Evolutionary conservation across 2,888 invertebrate genomes (phyloP), one percentile per base, ranked within the genome.

Genomic region (Halocaridina rubra): DNA sequence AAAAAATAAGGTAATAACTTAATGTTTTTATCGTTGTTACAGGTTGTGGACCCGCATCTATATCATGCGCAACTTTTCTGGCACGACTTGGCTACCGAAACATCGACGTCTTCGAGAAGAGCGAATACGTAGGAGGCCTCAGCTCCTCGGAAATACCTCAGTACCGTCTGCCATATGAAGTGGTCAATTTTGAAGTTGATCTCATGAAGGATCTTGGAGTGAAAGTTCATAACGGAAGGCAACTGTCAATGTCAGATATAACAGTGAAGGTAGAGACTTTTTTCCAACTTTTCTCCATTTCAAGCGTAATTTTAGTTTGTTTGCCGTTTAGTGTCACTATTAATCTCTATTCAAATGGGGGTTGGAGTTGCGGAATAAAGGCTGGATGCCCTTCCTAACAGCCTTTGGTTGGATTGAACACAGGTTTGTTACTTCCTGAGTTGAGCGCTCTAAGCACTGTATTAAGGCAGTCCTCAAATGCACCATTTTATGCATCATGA

Each of bases 1-100:
- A n/a, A n/a, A n/a, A n/a, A n/a, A n/a, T n/a, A n/a, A n/a, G n/a
- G n/a, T n/a, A n/a, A n/a, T n/a, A 10, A 53, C 16, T 0, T 10
- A 53, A 13, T 0, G 19, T 53, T 53, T 53, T 19, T 10, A 13
- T 5, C 8, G 13, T 53, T 4, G 16, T 16, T 32, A 90, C 99
- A 7, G 99, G 99, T 0, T 98, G 97, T 88, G 99, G 99, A 0
- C 99, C 99, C 0, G 98, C 99, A 3, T 97, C 97, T 8, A 93
- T 98, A 80, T 98, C 98, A 10, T 99, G 99, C 90, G 98, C 98
- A 0, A 98, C 98, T 19, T 99, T 97, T 92, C 92, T 99, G 22
- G 98, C 95, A 0, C 93, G 99, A 27, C 92, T 99, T 19, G 99
- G 99, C 0, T 99, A 99, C 90, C 93, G 94, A 7, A 92, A 98